These are phyloP conservation scores for Hyphantria cunea DNA, from an alignment of 1,140 invertebrate species.

Conservation along the genomic window DNA sequence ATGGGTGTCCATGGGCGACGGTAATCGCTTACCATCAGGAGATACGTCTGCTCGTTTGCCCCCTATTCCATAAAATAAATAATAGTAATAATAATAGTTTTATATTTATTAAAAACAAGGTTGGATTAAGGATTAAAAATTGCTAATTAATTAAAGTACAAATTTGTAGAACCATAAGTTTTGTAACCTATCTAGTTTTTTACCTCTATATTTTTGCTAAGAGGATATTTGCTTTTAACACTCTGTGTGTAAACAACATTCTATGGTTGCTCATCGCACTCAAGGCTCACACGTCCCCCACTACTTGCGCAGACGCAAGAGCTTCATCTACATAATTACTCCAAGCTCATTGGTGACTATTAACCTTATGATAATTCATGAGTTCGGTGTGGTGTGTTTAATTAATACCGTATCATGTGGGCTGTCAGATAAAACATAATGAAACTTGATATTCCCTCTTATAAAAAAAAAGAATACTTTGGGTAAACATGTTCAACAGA, in stretches of 20 bases:
- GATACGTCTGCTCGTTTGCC: too few relatives aligned
- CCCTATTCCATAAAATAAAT: too few relatives aligned
- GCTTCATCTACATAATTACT: slow-evolving; percentile 77
- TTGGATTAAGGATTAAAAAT: too few relatives aligned
- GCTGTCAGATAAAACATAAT: slow-evolving; percentile 73
- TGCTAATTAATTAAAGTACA: too few relatives aligned
- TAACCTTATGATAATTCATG: slow-evolving; percentile 74
- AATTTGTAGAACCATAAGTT: too few relatives aligned
- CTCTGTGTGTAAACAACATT: slow-evolving; percentile 18
- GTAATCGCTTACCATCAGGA: too few relatives aligned
- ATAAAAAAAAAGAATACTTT: slow-evolving; percentile 23
- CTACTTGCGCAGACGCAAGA: slow-evolving; percentile 50
- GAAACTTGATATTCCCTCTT: slow-evolving; percentile 39
- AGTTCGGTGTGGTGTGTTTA: slow-evolving; percentile 56
- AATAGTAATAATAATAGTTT: too few relatives aligned
- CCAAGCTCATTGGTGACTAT: slow-evolving; percentile 76
- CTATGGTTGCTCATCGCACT: slow-evolving; percentile 37
- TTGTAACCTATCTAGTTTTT: too few relatives aligned
- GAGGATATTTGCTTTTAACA: too few relatives aligned
- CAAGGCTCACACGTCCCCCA: slow-evolving; percentile 32
- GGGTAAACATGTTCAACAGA: slow-evolving; percentile 34
- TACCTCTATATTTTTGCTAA: too few relatives aligned
- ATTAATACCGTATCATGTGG: slow-evolving; percentile 74
- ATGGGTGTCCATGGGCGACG: too few relatives aligned
- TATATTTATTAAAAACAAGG: too few relatives aligned